Conservation (phyloP, 2,113 vertebrate genomes). For the Aphyosemion australe region DNA sequence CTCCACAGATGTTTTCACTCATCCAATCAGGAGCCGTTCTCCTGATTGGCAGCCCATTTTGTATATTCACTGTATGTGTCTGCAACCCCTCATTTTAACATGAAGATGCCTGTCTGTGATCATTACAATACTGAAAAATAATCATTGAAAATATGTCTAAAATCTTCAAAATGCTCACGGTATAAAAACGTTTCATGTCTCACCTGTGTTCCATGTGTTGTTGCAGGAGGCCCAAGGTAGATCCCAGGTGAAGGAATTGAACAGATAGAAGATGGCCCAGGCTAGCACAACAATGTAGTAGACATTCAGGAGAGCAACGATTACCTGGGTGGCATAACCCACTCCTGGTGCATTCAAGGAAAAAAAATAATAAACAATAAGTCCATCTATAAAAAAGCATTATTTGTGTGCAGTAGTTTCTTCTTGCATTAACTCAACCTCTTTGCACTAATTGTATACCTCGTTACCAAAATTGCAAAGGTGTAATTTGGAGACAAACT, state of each 20-base stretch:
- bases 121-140: too few species aligned
- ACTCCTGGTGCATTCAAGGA: slow-evolving; percentile 77
- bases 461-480: too few species aligned
- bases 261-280: slow-evolving; percentile 95
- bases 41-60: too few species aligned
- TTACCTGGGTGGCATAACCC: slow-evolving; percentile 93
- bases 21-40: too few species aligned
- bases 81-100: too few species aligned
- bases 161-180: too few species aligned
- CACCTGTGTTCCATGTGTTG: slow-evolving; percentile 95
- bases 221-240: slow-evolving; percentile 93
- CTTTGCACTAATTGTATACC: too few species aligned
- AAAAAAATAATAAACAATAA: background rate
- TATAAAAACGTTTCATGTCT: background rate
- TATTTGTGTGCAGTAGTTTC: background rate
- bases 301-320: slow-evolving; percentile 86
- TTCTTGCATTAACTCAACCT: background rate
- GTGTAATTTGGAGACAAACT: too few species aligned
- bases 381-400: background rate
- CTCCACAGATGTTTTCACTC: too few species aligned
- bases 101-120: too few species aligned
- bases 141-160: too few species aligned
- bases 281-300: slow-evolving; percentile 96
- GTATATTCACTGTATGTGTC: too few species aligned
- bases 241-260: slow-evolving; percentile 87